Percentiles rank a stretch among this genome's conserved stretches.
These are phyloP conservation scores for Orbicella faveolata DNA, from an alignment of 64 coral and sea anemone genomes.

Conservation along the genomic window DNA sequence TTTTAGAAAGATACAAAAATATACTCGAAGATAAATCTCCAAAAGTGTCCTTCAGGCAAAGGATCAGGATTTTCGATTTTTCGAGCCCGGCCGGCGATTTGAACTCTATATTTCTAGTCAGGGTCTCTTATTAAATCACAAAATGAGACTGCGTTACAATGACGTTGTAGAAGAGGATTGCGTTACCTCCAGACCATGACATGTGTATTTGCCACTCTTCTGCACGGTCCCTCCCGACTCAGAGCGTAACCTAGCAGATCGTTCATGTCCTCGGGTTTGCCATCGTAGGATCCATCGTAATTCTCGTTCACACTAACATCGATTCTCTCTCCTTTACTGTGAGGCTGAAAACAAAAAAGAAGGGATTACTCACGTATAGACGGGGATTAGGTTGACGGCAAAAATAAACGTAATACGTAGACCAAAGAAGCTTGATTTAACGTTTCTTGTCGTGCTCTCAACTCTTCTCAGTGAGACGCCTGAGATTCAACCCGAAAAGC, in stretches of 20 bases:
- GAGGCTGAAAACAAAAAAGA: conserved; percentile 68
- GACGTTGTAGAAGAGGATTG: background rate
- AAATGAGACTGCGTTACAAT: background rate
- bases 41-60: too few species aligned
- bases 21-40: too few species aligned
- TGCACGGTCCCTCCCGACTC: conserved; percentile 80
- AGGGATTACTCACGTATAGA: background rate
- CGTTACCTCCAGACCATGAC: conserved; percentile 81
- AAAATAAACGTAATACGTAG: too few species aligned
- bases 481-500: too few species aligned
- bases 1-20: too few species aligned
- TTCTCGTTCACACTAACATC: conserved; percentile 98
- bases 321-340: conserved; percentile 97
- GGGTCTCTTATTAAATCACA: background rate
- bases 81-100: too few species aligned
- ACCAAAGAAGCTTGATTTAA: too few species aligned
- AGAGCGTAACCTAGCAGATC: conserved; percentile 84
- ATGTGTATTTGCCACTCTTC: conserved; percentile 72
- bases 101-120: too few species aligned
- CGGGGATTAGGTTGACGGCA: too few species aligned
- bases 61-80: too few species aligned
- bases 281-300: conserved; percentile 86
- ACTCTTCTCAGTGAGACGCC: too few species aligned
- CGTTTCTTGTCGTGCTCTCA: too few species aligned
- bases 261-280: conserved; percentile 85